Conservation (phyloP, 1,140 invertebrate genomes). For the Orchestia grillus region DNA sequence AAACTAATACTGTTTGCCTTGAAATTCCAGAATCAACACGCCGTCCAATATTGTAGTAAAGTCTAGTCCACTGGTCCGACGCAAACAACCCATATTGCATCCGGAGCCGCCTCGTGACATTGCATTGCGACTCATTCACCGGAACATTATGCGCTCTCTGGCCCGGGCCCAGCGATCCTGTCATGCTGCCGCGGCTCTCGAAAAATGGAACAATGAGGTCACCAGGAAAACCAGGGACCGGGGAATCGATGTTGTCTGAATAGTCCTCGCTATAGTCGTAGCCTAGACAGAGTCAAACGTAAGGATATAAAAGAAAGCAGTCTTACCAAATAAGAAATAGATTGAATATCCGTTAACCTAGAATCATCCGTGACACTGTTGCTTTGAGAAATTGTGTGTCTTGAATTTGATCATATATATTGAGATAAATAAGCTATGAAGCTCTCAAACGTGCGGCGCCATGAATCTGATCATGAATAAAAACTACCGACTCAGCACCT, state of each 20-base stretch:
- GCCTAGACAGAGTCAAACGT: background rate
- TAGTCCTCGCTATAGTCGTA: background rate
- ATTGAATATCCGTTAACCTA: background rate
- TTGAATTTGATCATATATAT: background rate
- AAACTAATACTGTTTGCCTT: slow-evolving; percentile 19
- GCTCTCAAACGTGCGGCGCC: background rate
- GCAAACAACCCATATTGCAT: slow-evolving; percentile 34
- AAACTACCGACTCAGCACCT: background rate
- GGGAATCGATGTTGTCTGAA: background rate
- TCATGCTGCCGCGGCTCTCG: background rate
- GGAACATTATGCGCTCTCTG: slow-evolving; percentile 7
- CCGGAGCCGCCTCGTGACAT: background rate
- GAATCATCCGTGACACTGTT: background rate
- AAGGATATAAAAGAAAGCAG: background rate
- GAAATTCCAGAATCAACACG: slow-evolving; percentile 18
- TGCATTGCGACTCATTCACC: background rate
- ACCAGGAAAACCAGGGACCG: background rate
- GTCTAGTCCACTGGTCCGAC: no score
- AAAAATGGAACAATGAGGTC: background rate
- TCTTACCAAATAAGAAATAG: background rate
- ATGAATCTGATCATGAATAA: background rate
- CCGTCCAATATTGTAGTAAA: slow-evolving; percentile 17
- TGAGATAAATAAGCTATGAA: background rate
- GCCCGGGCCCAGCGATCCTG: background rate
- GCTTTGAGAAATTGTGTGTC: background rate